Percentiles rank a stretch among this genome's conserved stretches.
Evolutionary conservation across 2,113 vertebrate genomes (phyloP).

Genomic region (Chroicocephalus ridibundus): DNA sequence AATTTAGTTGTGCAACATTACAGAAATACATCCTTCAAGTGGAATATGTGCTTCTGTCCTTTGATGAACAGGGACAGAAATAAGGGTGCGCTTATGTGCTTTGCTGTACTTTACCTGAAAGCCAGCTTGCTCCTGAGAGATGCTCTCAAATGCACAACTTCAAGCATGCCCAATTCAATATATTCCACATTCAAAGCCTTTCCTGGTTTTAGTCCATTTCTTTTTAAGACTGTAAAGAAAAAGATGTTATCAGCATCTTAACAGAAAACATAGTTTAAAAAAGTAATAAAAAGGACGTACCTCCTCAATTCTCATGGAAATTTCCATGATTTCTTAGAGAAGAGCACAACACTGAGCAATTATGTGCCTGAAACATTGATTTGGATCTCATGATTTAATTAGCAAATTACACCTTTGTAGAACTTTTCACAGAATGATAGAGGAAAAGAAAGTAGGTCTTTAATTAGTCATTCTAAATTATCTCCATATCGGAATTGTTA

Average conservation of each 20-base stretch:
- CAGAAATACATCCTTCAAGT: background rate
- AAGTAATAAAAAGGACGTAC: background rate
- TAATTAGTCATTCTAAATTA: slow-evolving; percentile 51
- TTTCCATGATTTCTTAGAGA: slow-evolving; percentile 31
- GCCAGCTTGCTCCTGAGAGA: background rate
- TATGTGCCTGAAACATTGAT: background rate
- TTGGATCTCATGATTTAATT: slow-evolving; percentile 16
- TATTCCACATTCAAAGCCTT: background rate
- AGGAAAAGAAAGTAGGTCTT: slow-evolving; percentile 19
- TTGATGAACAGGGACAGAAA: background rate
- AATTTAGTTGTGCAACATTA: background rate
- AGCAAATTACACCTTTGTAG: slow-evolving; percentile 26
- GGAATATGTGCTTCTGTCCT: background rate
- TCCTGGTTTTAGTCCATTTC: background rate
- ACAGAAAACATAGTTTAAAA: background rate
- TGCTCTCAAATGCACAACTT: background rate
- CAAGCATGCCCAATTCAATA: background rate
- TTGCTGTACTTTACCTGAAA: background rate
- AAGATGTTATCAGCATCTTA: background rate
- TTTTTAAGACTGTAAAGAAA: background rate
- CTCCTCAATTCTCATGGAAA: background rate
- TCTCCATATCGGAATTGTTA: slow-evolving; percentile 20
- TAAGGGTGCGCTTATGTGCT: background rate
- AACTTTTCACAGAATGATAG: background rate
- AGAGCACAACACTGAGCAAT: background rate